Evolutionary conservation across 2,113 vertebrate species (phyloP).

Genomic region (Phalacrocorax brasilianus): DNA sequence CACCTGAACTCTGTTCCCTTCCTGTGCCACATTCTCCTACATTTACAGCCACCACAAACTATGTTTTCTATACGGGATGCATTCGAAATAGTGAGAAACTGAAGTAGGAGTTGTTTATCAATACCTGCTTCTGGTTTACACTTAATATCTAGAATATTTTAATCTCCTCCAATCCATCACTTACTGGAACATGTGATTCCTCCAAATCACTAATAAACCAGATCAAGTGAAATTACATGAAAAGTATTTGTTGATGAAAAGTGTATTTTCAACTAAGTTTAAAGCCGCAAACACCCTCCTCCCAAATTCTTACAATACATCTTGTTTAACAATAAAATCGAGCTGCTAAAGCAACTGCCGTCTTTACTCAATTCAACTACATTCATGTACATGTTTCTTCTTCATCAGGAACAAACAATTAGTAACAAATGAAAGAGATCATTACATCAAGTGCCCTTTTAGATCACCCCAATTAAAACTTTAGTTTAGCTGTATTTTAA

Average conservation of each 20-base stretch:
- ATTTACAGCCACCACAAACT: neutral
- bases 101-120: neutral
- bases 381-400: conserved; percentile 74
- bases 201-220: neutral
- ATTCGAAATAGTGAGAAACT: neutral
- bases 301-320: conserved; percentile 42
- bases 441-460: conserved; percentile 96
- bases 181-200: neutral
- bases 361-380: conserved; percentile 73
- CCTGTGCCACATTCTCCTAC: neutral
- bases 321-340: conserved; percentile 62
- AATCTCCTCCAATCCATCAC: neutral
- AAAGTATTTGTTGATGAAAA: conserved; percentile 17
- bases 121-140: neutral
- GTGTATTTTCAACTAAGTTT: conserved; percentile 3
- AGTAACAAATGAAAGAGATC: conserved; percentile 92
- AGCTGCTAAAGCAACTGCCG: conserved; percentile 66
- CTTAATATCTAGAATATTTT: neutral
- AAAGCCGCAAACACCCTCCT: neutral
- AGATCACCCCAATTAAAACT: conserved; percentile 98
- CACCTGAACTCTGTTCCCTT: neutral
- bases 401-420: conserved; percentile 83
- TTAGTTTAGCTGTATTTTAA: conserved; percentile 87
- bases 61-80: neutral
- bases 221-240: neutral